A percentile compares a stretch with the other conserved stretches of the same genome.
Conservation (phyloP, 1,140 invertebrate genomes). For the Papilio glaucus region DNA sequence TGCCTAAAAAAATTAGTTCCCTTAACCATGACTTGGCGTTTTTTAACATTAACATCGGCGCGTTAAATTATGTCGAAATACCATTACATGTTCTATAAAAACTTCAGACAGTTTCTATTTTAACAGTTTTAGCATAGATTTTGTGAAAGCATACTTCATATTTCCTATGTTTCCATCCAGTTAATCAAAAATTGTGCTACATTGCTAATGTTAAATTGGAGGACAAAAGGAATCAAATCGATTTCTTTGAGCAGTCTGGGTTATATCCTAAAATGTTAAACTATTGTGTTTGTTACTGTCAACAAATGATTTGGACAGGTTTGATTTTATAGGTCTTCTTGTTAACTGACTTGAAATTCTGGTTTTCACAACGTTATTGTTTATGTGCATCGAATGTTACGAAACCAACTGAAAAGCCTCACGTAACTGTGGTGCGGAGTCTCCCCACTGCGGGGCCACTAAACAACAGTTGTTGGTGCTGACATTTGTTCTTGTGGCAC, state of each 20-base stretch:
- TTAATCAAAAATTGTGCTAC: background rate
- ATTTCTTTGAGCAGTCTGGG: background rate
- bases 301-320: background rate
- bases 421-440: constrained; percentile 61
- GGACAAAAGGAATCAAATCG: background rate
- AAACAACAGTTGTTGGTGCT: constrained; percentile 54
- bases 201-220: no score
- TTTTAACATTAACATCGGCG: constrained; percentile 53
- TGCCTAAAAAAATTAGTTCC: constrained; percentile 21
- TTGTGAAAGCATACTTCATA: background rate
- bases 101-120: background rate
- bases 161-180: no score
- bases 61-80: constrained; percentile 54
- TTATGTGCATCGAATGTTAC: constrained; percentile 32
- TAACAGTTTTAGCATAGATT: background rate
- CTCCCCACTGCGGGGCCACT: constrained; percentile 64
- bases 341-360: constrained; percentile 34
- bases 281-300: background rate
- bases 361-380: constrained; percentile 28
- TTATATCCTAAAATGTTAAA: background rate
- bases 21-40: constrained; percentile 47
- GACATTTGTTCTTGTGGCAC: constrained; percentile 62
- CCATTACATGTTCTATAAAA: constrained; percentile 1
- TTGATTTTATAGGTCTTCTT: background rate
- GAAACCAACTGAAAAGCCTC: constrained; percentile 25